Evolutionary conservation across 2,797 vertebrate genomes (phyloP).

Genomic region (Hemitrygon akajei): DNA sequence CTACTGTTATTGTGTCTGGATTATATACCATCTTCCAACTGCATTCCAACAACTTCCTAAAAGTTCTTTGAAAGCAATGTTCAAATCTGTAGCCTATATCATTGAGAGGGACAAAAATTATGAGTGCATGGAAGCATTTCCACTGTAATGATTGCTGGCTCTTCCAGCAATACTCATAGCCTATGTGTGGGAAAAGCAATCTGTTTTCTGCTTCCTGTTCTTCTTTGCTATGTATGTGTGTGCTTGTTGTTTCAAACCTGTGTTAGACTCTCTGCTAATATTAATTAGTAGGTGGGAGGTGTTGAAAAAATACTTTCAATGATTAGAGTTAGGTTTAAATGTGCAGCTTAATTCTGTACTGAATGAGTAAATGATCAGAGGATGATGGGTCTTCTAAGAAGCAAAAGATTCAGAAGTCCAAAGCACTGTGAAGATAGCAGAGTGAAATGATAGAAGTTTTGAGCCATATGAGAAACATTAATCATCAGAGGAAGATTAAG

Average conservation of each 20-base stretch:
- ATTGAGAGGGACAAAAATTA: too few species aligned
- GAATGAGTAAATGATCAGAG: background rate
- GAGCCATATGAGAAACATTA: background rate
- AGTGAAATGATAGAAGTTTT: background rate
- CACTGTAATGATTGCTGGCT: too few species aligned
- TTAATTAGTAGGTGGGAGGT: conserved; percentile 16
- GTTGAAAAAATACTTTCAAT: background rate
- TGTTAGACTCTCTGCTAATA: background rate
- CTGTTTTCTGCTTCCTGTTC: background rate
- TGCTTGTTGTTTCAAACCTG: background rate
- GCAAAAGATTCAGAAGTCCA: background rate
- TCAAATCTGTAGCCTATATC: too few species aligned
- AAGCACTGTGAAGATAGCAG: background rate
- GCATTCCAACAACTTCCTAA: too few species aligned
- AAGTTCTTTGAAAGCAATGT: too few species aligned
- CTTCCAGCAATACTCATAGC: too few species aligned
- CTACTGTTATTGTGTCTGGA: too few species aligned
- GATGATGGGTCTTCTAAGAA: background rate
- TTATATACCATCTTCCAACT: too few species aligned
- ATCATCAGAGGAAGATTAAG: background rate
- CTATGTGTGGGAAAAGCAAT: too few species aligned
- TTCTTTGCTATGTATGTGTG: background rate
- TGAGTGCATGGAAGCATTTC: too few species aligned
- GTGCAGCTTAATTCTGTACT: background rate
- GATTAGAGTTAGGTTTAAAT: background rate